phyloP scores from a whole-genome alignment of 2,797 vertebrate species.

The Scarus forsteni region DNA sequence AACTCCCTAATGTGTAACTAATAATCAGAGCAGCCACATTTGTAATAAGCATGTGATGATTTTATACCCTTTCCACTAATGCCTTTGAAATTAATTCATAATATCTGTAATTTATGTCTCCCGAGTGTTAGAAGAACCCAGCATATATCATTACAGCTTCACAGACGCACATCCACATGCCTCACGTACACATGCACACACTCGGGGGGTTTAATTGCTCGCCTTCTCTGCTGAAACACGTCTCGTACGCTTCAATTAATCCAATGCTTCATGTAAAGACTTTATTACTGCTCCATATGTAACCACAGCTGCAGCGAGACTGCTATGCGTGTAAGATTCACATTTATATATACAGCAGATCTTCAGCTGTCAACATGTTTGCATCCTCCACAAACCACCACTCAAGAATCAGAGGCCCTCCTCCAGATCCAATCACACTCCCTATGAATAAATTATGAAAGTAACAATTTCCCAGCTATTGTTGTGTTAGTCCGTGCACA shows the following conservation, averaged over 20 bases:
- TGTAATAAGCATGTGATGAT: slow-evolving; percentile 31
- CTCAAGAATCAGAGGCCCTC: slow-evolving; percentile 47
- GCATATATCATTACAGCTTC: slow-evolving; percentile 56
- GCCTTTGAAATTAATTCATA: slow-evolving; percentile 71
- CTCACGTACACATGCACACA: slow-evolving; percentile 40
- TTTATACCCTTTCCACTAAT: slow-evolving; percentile 49
- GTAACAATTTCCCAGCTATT: slow-evolving; percentile 55
- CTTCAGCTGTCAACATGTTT: slow-evolving; percentile 33
- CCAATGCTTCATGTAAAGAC: slow-evolving; percentile 73
- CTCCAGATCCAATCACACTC: slow-evolving; percentile 69
- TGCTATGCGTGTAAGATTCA: slow-evolving; percentile 1
- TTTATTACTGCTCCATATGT: slow-evolving; percentile 81
- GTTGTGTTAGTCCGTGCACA: slow-evolving; percentile 51
- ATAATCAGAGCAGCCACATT: slow-evolving; percentile 21
- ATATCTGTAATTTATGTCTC: slow-evolving; percentile 65
- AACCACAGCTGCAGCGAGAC: slow-evolving; percentile 66
- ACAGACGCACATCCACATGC: slow-evolving; percentile 26
- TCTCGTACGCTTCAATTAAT: slow-evolving; percentile 80
- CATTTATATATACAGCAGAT: slow-evolving; percentile 3
- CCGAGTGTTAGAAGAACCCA: slow-evolving; percentile 34
- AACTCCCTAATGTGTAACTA: slow-evolving; percentile 12
- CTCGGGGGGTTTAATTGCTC: slow-evolving; percentile 76
- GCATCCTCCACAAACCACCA: slow-evolving; percentile 35
- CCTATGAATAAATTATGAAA: slow-evolving; percentile 81
- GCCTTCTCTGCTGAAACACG: slow-evolving; percentile 62